phyloP scores from a whole-genome alignment of 1,140 invertebrate genomes.

The Drosophila chauvacae region DNA sequence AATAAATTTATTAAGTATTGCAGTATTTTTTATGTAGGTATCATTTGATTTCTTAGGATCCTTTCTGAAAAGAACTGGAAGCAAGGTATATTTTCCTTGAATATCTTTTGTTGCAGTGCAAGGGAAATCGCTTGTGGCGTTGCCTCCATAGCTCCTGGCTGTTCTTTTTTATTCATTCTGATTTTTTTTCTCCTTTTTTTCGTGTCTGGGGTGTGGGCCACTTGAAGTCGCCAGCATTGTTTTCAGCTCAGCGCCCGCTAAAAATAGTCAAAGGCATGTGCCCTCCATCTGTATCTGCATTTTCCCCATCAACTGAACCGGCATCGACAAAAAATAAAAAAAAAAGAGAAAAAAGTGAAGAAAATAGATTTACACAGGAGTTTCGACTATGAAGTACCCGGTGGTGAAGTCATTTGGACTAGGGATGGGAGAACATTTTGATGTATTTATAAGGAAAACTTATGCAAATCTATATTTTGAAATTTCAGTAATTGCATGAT shows the following conservation, averaged over 20 bases:
- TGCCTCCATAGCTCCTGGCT: slow-evolving; percentile 17
- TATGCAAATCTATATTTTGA: not conserved
- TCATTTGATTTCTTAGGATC: not conserved
- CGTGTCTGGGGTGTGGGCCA: slow-evolving; percentile 57
- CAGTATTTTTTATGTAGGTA: not conserved
- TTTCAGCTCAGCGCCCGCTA: slow-evolving; percentile 63
- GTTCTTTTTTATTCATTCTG: slow-evolving; percentile 3
- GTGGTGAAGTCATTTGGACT: not conserved
- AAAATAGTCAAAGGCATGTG: slow-evolving; percentile 62
- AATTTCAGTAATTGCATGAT: not conserved
- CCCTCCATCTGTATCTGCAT: slow-evolving; percentile 56
- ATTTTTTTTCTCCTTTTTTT: not conserved
- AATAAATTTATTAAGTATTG: not conserved
- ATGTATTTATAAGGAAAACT: not conserved
- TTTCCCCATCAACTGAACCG: slow-evolving; percentile 10
- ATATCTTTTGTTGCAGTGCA: slow-evolving; percentile 2
- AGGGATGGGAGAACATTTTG: not conserved
- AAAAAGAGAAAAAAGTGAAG: not conserved
- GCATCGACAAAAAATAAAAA: slow-evolving; percentile 12
- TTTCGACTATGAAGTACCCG: not conserved
- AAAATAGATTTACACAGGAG: not conserved
- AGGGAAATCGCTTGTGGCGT: slow-evolving; percentile 12
- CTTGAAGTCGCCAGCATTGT: slow-evolving; percentile 66
- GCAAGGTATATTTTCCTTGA: not conserved
- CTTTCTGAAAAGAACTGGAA: too few species aligned